Conservation (phyloP, 1,140 invertebrate genomes). For the Choristoneura fumiferana region DNA sequence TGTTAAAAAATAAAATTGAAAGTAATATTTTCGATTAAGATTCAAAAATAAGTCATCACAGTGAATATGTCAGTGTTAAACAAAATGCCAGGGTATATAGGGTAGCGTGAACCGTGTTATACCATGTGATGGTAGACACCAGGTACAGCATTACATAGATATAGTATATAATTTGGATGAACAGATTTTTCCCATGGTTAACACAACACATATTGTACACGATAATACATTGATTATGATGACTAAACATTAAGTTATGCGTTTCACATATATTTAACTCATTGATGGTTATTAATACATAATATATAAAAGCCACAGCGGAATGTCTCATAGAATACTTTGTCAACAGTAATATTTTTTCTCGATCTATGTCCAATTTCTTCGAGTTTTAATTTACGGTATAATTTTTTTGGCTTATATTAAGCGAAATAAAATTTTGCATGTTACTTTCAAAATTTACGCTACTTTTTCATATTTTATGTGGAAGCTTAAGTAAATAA, state of each 20-base stretch:
- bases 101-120: no score
- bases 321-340: conserved; percentile 19
- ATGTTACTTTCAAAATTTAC: neutral
- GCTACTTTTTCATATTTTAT: neutral
- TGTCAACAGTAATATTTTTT: neutral
- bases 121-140: conserved; percentile 25
- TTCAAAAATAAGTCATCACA: conserved; percentile 49
- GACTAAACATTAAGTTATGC: conserved; percentile 20
- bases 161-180: conserved; percentile 3
- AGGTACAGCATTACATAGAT: neutral
- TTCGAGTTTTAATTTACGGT: neutral
- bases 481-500: conserved; percentile 2
- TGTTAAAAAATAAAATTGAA: no score
- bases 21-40: no score
- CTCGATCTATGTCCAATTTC: neutral
- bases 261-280: conserved; percentile 18
- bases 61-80: no score
- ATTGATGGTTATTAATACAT: conserved; percentile 18
- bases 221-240: conserved; percentile 15
- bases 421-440: neutral
- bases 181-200: conserved; percentile 17
- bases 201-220: conserved; percentile 15
- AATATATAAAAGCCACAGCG: conserved; percentile 22
- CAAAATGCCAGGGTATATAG: no score
- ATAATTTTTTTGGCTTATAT: neutral